phyloP scores from a whole-genome alignment of 2,888 invertebrate genomes.

The Scotopteryx bipunctaria region DNA sequence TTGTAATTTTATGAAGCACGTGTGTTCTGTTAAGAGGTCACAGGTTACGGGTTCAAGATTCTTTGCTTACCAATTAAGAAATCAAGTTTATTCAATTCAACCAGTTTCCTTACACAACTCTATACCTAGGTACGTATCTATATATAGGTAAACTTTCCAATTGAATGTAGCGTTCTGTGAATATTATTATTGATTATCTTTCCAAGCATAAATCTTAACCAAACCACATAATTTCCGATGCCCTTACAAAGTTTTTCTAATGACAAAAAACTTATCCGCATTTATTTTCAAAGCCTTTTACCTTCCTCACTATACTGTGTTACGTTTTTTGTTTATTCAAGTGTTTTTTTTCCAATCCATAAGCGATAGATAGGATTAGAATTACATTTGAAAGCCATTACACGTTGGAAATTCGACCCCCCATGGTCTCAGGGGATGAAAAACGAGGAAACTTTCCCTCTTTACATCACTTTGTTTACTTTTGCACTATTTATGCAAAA shows the following conservation, averaged over 20 bases:
- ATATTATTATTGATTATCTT: too few species aligned
- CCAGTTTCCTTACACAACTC: conserved; percentile 31
- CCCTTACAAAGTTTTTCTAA: too few species aligned
- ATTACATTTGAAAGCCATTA: conserved; percentile 68
- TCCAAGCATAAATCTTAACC: too few species aligned
- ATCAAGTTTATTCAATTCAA: conserved; percentile 29
- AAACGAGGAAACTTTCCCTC: conserved; percentile 78
- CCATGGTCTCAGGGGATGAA: conserved; percentile 63
- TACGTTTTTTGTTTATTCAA: not conserved
- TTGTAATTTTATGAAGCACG: conserved; percentile 73
- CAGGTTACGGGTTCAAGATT: conserved; percentile 62
- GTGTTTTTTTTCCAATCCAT: conserved; percentile 22
- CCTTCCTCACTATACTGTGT: not conserved
- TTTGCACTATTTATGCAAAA: conserved; percentile 74
- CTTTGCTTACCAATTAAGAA: conserved; percentile 44
- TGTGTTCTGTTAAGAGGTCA: conserved; percentile 71
- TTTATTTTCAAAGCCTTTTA: too few species aligned
- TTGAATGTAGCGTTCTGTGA: too few species aligned
- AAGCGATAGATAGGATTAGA: conserved; percentile 49
- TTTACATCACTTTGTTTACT: conserved; percentile 67
- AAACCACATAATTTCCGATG: too few species aligned
- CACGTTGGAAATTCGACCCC: conserved; percentile 69
- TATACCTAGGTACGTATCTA: too few species aligned
- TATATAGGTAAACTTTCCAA: too few species aligned
- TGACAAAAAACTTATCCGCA: too few species aligned